A percentile compares a stretch with the other conserved stretches of the same genome.
These are phyloP conservation scores for Platichthys flesus DNA, from an alignment of 2,113 vertebrate species.

Conservation along the genomic window DNA sequence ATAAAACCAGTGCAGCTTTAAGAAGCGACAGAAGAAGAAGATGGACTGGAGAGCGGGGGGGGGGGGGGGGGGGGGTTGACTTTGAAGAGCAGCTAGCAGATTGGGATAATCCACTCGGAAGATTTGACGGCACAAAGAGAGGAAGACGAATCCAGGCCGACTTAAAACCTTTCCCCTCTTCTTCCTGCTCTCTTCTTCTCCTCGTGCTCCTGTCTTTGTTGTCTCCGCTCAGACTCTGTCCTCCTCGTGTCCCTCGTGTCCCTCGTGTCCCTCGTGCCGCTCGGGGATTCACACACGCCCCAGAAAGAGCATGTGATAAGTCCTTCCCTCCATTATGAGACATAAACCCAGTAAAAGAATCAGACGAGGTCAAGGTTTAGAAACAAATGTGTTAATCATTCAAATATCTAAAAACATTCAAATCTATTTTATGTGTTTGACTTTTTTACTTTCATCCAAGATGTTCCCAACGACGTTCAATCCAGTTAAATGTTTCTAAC, in stretches of 20 bases:
- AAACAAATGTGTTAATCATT: no score
- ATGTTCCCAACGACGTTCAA: no score
- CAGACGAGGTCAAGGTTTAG: not conserved
- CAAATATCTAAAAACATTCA: no score
- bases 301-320: not conserved
- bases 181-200: no score
- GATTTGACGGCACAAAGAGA: not conserved
- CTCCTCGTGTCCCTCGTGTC: not conserved
- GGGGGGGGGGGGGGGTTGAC: not conserved
- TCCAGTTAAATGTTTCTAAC: no score
- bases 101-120: no score
- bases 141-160: not conserved
- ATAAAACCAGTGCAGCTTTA: conserved; percentile 65
- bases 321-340: not conserved
- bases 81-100: not conserved
- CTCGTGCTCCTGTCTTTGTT: no score
- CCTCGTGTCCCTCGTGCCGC: no score
- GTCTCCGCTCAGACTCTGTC: not conserved
- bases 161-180: no score
- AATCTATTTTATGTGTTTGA: no score
- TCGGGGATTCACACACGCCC: not conserved
- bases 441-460: no score
- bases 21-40: conserved; percentile 59
- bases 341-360: not conserved
- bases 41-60: not conserved